These are phyloP conservation scores for Stenopsyche tienmushanensis DNA, from an alignment of 1,140 invertebrate species.

Conservation along the genomic window DNA sequence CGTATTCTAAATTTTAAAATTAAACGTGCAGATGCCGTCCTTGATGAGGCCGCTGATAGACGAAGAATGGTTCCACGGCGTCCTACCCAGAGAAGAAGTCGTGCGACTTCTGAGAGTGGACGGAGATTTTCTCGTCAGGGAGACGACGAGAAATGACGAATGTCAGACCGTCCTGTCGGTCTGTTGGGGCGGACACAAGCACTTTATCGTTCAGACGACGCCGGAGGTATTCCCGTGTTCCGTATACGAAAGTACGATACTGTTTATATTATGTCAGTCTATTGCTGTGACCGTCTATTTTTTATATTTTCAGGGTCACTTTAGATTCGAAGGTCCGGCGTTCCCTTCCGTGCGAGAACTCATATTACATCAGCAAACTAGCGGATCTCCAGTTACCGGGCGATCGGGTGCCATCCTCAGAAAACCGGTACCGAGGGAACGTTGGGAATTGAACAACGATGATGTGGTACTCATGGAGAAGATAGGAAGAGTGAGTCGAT, in stretches of 20 bases:
- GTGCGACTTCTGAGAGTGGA: conserved; percentile 83
- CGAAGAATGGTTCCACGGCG: conserved; percentile 97
- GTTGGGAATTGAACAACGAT: conserved; percentile 96
- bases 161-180: conserved; percentile 93
- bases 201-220: conserved; percentile 96
- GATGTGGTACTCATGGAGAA: conserved; percentile 91
- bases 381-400: conserved; percentile 83
- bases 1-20: neutral
- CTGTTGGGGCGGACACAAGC: conserved; percentile 93
- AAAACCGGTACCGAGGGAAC: conserved; percentile 84
- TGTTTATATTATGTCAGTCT: neutral
- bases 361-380: conserved; percentile 83
- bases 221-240: conserved; percentile 64
- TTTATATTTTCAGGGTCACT: conserved; percentile 70
- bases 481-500: conserved; percentile 81
- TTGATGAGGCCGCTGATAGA: conserved; percentile 67
- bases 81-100: conserved; percentile 93
- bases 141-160: conserved; percentile 91
- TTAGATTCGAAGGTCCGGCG: conserved; percentile 89
- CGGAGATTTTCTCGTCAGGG: conserved; percentile 92
- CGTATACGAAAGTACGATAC: neutral
- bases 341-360: conserved; percentile 91
- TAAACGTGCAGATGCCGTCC: conserved; percentile 45
- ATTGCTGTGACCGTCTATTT: neutral
- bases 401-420: conserved; percentile 88